A percentile compares a stretch with the other conserved stretches of the same genome.
Evolutionary conservation across 2,113 vertebrate species (phyloP).

Genomic region (Chrysemys picta): DNA sequence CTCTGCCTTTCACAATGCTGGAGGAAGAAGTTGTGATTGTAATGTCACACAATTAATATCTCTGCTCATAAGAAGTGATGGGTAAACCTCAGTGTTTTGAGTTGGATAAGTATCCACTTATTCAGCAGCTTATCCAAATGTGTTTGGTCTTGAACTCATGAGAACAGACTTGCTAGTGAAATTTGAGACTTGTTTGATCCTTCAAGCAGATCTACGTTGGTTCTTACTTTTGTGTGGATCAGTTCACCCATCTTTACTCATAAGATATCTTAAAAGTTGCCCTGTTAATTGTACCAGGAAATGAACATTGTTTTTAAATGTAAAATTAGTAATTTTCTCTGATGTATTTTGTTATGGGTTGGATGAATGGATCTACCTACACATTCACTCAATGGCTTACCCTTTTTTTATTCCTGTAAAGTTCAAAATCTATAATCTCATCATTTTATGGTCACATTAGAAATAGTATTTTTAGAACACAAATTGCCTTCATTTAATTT

Average conservation of each 20-base stretch:
- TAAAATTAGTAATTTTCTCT: background rate
- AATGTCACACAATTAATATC: background rate
- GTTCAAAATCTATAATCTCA: background rate
- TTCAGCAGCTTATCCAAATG: background rate
- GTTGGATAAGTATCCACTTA: background rate
- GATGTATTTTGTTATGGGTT: background rate
- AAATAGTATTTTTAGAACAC: background rate
- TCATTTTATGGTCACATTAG: background rate
- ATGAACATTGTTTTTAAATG: accelerated
- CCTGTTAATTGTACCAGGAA: background rate
- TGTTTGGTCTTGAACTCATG: background rate
- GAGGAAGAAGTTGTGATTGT: background rate
- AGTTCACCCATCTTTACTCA: background rate
- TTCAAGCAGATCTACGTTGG: accelerated
- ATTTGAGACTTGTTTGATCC: background rate
- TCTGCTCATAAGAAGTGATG: background rate
- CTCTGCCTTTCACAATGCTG: background rate
- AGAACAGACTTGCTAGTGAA: background rate
- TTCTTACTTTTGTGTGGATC: background rate
- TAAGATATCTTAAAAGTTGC: background rate
- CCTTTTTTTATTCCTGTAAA: background rate
- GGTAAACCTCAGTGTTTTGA: background rate
- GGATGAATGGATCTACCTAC: background rate
- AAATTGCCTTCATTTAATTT: slow-evolving; percentile 16
- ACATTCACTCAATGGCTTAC: background rate